A percentile compares a stretch with the other conserved stretches of the same genome.
These are phyloP conservation scores for Burhinus oedicnemus DNA, from an alignment of 2,113 vertebrate genomes.

Conservation along the genomic window DNA sequence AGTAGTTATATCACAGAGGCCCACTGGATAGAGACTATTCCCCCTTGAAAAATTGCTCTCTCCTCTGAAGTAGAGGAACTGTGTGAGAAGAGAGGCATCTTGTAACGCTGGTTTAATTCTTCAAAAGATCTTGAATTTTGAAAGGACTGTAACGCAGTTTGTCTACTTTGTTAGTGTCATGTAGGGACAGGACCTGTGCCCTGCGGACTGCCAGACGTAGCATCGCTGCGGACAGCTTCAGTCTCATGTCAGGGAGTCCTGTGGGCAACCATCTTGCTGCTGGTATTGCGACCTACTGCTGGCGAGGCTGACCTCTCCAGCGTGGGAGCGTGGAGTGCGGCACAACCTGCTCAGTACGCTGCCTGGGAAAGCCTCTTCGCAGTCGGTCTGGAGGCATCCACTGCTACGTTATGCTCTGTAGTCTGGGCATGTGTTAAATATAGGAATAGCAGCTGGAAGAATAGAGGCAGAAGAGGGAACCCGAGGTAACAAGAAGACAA, in stretches of 20 bases:
- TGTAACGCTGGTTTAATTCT: neutral
- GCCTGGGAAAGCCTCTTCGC: neutral
- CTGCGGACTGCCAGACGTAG: neutral
- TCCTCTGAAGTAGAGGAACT: neutral
- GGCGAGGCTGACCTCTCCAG: neutral
- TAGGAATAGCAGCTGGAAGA: neutral
- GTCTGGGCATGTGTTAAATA: neutral
- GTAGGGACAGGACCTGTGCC: neutral
- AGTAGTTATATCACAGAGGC: neutral
- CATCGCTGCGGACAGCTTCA: neutral
- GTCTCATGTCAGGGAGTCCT: neutral
- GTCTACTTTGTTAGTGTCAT: neutral
- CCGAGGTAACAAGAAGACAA: neutral
- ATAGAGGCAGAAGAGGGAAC: neutral
- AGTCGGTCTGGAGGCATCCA: neutral
- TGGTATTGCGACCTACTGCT: neutral
- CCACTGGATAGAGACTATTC: neutral
- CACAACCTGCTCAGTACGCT: neutral
- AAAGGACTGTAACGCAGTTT: neutral
- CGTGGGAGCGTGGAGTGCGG: neutral
- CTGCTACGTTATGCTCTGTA: accelerated
- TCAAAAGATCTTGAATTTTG: neutral
- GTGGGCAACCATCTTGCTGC: neutral
- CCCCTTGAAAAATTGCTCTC: neutral
- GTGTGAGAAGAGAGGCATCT: neutral